Percentiles rank a stretch among this genome's conserved stretches.
Conservation (phyloP, 2,113 vertebrate genomes). For the Ifrita kowaldi region DNA sequence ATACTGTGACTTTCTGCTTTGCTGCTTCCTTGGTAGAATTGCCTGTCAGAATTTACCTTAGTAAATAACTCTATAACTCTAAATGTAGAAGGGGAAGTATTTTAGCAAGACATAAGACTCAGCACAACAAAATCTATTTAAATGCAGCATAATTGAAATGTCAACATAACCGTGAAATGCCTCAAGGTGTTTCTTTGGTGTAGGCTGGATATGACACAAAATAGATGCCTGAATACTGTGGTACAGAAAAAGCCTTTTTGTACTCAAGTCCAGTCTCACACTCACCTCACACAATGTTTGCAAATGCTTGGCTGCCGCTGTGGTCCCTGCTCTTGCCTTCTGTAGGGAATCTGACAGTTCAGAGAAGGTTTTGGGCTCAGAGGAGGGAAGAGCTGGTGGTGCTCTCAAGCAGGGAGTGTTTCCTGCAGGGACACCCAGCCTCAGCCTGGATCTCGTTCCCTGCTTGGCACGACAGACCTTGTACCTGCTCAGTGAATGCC, state of each 20-base stretch:
- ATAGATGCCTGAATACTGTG: background rate
- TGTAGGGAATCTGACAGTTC: background rate
- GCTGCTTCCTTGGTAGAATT: background rate
- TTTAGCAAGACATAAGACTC: constrained; percentile 14
- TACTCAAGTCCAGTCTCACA: background rate
- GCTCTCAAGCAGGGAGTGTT: rapidly evolving
- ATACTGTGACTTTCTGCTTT: constrained; percentile 7
- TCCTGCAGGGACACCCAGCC: background rate
- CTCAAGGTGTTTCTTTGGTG: constrained; percentile 17
- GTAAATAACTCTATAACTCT: background rate
- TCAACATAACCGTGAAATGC: background rate
- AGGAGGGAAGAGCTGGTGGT: background rate
- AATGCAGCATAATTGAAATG: constrained; percentile 44
- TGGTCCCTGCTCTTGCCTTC: background rate
- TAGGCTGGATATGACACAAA: background rate
- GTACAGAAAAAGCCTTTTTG: background rate
- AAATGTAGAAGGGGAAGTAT: background rate
- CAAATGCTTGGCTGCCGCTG: background rate
- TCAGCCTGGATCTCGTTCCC: background rate
- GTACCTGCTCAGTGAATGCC: background rate
- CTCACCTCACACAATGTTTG: background rate
- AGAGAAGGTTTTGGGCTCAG: background rate
- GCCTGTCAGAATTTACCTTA: background rate
- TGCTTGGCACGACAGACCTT: background rate
- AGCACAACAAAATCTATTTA: constrained; percentile 12